Conservation (phyloP, 1,140 invertebrate species). For the Adoxophyes honmai region DNA sequence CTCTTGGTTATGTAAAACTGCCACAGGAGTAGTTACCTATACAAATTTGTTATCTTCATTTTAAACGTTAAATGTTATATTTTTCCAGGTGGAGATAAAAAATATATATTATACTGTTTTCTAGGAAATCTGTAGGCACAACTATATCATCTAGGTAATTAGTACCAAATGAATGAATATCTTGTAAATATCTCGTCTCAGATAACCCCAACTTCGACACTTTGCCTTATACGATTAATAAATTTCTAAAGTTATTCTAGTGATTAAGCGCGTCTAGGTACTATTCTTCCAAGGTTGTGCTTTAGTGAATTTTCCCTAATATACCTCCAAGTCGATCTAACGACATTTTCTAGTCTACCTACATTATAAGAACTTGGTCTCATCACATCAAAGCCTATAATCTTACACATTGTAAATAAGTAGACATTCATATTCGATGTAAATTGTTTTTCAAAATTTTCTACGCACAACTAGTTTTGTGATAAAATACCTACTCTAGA, state of each 20-base stretch:
- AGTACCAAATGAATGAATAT: conserved; percentile 25
- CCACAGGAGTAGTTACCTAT: no score
- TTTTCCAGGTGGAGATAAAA: no score
- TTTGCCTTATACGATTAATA: conserved; percentile 72
- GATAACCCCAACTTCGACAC: conserved; percentile 67
- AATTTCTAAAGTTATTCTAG: conserved; percentile 67
- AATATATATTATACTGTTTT: neutral
- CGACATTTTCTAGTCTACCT: conserved; percentile 34
- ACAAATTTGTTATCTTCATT: no score
- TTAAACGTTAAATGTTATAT: no score
- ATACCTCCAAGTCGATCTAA: conserved; percentile 50
- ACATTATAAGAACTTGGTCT: conserved; percentile 31
- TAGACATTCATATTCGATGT: conserved; percentile 26
- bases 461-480: conserved; percentile 71
- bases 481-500: conserved; percentile 35
- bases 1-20: no score
- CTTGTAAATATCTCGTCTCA: conserved; percentile 26
- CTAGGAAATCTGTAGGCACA: neutral
- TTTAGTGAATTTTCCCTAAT: conserved; percentile 68
- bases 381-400: conserved; percentile 43
- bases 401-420: conserved; percentile 51
- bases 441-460: conserved; percentile 52
- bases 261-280: conserved; percentile 68
- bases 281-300: conserved; percentile 76
- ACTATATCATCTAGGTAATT: conserved; percentile 20